Evolutionary conservation across 2,888 invertebrate genomes (phyloP), one percentile per base, ranked within the genome.

Genomic region (Hyles lineata): DNA sequence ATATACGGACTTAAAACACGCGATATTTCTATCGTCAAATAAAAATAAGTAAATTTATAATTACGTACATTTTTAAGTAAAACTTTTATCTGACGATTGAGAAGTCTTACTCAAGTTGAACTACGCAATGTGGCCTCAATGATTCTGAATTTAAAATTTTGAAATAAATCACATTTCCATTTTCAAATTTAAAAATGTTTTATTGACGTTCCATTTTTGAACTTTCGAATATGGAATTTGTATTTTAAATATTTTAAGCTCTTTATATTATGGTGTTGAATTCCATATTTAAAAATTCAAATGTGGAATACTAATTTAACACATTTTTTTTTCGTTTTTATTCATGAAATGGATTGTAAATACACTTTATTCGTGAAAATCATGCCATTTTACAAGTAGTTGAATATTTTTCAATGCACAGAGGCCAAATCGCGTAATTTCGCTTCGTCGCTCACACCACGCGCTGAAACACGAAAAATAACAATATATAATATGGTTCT

Each of bases 371-470:
- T 55, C 2, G 19, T n/a, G 55, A 7, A 43, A 43, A 43, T n/a
- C 55, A 55, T n/a, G 19, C 6, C 55, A n/a, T 43, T 55, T n/a
- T 55, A n/a, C 55, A n/a, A 17, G n/a, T n/a, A 55, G 17, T n/a
- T n/a, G 67, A 25, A 17, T 58, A 3, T 11, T 19, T 43, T 43
- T 15, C 43, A 43, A 15, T 35, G 29, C 23, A 62, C 21, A 29
- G 71, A 55, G 23, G 32, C 52, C 71, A 63, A 52, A n/a, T 25
- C 21, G 71, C 55, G 71, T 55, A 62, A 71, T 71, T 63, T 63
- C 55, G 71, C 62, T 21, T 32, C 29, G 21, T 7, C 2, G 29
- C 61, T 55, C 55, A 32, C 62, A 55, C 32, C 71, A 71, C 55
- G 23, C 19, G 32, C 32, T 11, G 3, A 19, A 29, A 32, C 62